Evolutionary conservation across 1,140 invertebrate genomes (phyloP), one percentile per base, ranked within the genome.

Genomic region (Phymorhynchus buccinoides): DNA sequence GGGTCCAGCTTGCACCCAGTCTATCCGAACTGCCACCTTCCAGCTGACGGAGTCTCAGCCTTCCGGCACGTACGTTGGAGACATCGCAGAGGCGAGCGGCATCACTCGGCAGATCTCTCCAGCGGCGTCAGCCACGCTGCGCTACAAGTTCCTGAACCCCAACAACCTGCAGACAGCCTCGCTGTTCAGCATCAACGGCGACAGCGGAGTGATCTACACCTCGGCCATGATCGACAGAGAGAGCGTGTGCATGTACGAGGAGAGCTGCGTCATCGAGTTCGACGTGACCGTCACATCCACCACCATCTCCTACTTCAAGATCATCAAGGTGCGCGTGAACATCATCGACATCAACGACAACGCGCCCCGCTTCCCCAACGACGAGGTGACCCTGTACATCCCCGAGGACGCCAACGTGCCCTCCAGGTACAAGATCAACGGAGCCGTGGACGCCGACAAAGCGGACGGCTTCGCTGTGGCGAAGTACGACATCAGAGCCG

Each of bases 341-440:
- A 86, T 93, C 30, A 84, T 90, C 14, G 98, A 99, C 92, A 97
- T 96, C 27, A 99, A 99, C 92, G 98, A 99, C 94, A 99, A 99
- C 93, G 95, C 96, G 9, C 98, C 98, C 0, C 94, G 95, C 16
- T 99, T 99, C 93, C 89, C 90, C 0, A 80, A 85, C 18, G 84
- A 86, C 30, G 85, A 86, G 30, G 83, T 89, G n/a, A 88, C 83
- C 48, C 84, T 92, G 56, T 80, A 68, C 44, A 89, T 93, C 18
- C 85, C 87, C 18, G 93, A 96, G 96, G 84, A 88, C 77, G 89
- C 88, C 22, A 89, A 85, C 0, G 83, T 86, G 30, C 90, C 88
- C 0, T 94, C 96, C 27, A 96, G 97, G 93, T 96, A 96, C 1
- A 93, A 37, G 96, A 97, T 92, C 83, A 89, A 79, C 39, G 90